Evolutionary conservation across 2,113 vertebrate genomes (phyloP).

Genomic region (Tachysurus vachellii): DNA sequence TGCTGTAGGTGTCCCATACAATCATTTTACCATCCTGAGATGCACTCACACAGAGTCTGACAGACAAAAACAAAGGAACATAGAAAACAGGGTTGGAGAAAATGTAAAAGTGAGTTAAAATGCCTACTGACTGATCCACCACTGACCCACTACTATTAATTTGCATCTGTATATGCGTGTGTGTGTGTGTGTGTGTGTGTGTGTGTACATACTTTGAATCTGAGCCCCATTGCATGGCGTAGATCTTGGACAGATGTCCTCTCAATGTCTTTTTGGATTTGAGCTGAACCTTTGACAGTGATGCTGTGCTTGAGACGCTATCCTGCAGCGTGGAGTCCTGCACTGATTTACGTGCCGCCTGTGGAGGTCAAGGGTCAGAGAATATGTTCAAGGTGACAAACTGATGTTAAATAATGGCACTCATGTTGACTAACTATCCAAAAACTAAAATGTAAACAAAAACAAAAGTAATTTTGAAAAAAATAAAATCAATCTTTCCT

Average conservation of each 20-base stretch:
- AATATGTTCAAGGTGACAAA: neutral
- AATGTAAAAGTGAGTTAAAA: neutral
- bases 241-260: constrained; percentile 96
- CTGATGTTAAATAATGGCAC: neutral
- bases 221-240: constrained; percentile 93
- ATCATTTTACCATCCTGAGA: constrained; percentile 98
- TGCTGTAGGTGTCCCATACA: constrained; percentile 94
- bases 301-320: constrained; percentile 73
- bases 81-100: neutral
- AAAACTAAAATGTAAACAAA: neutral
- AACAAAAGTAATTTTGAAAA: neutral
- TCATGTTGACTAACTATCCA: neutral
- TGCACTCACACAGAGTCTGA: constrained; percentile 91
- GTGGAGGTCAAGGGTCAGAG: constrained; percentile 28
- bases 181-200: neutral
- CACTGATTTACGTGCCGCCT: constrained; percentile 90
- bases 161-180: constrained; percentile 13
- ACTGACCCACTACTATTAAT: neutral
- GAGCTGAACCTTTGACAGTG: constrained; percentile 87
- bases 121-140: neutral
- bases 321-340: constrained; percentile 87
- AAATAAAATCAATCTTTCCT: neutral
- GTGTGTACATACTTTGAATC: constrained; percentile 81
- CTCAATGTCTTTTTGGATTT: constrained; percentile 89
- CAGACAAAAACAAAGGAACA: neutral